Evolutionary conservation across 2,888 invertebrate species (phyloP), one percentile per base, ranked within the genome.

Genomic region (Allolobophora icterica): DNA sequence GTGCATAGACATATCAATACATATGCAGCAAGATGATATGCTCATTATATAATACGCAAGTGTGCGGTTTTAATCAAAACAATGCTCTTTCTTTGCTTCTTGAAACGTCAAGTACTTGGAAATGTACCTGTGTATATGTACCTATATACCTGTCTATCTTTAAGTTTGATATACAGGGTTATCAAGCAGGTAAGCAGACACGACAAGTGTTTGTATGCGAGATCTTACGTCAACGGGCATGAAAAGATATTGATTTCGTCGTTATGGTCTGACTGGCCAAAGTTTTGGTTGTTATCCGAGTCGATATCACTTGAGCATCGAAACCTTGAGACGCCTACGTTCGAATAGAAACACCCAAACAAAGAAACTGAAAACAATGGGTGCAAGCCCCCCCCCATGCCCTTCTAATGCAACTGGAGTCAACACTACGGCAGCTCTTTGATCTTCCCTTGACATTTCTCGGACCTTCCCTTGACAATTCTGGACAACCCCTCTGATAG

Each of bases 291-390:
- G 71, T n/a, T 71, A n/a, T 71, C 71, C 3, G n/a, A 6, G 6
- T 52, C 52, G 52, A 52, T 21, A 52, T 52, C 52, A 52, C 52
- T 71, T 71, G 30, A 71, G 8, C 0, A 71, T 71, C 71, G n/a
- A 71, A 71, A 71, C 71, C 71, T 71, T 11, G 71, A 71, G 71
- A n/a, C 71, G 71, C n/a, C n/a, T 71, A 71, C n/a, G 71, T 71
- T n/a, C 71, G n/a, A 71, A 30, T 6, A 13, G 4, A 21, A n/a
- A 71, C 30, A 30, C 71, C n/a, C n/a, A n/a, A 71, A 71, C 71
- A 71, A 71, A 71, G 71, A 13, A 71, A 71, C 71, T n/a, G 30
- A 24, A 3, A 15, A 52, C 19, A 52, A 21, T n/a, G n/a, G n/a
- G n/a, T n/a, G 13, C 24, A 19, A 1, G 21, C 21, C 52, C 45